Evolutionary conservation across 2,888 invertebrate species (phyloP), one percentile per base, ranked within the genome.

Genomic region (Dastarcus helophoroides): DNA sequence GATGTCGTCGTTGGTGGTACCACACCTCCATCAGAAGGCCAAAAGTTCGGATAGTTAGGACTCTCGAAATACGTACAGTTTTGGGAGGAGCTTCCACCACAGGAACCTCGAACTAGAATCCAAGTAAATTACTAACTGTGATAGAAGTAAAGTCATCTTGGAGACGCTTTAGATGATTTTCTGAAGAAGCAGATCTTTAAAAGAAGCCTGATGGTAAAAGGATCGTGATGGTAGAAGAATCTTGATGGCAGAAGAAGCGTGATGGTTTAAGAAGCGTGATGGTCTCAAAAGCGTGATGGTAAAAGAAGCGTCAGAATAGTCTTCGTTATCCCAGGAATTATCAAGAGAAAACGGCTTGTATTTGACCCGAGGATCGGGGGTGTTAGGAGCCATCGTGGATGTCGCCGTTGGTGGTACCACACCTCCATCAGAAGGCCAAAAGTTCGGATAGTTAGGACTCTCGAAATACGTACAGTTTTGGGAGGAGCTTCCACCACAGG

Each of bases 31-130:
- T 48, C 45, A 1, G 47, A 32, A 2, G 60, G 61, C 36, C 54
- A 58, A 33, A 53, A 61, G 32, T 67, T 62, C 1, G 82, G 80
- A 47, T 73, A 80, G 26, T 69, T 72, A 2, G 77, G 76, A 50
- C 76, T 82, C 31, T 76, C 76, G 47, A 85, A 82, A 61, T 83
- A 82, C 2, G 74, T 75, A 33, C 71, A 65, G 41, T 72, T 68
- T 35, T 74, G 68, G 13, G 62, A 62, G 1, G 76, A 71, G 3
- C 64, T 63, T 3, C 67, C 73, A 2, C 80, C 80, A 47, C 85
- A 86, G 4, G 67, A 63, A 22, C 70, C 68, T 48, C 71, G 66
- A 54, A 73, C 84, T 84, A 56, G 12, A 47, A 51, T 8, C 14
- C 14, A 9, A 7, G n/a, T n/a, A n/a, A n/a, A n/a, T n/a, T n/a